Conservation (phyloP, 2,888 invertebrate genomes). For the Tipula lateralis region DNA sequence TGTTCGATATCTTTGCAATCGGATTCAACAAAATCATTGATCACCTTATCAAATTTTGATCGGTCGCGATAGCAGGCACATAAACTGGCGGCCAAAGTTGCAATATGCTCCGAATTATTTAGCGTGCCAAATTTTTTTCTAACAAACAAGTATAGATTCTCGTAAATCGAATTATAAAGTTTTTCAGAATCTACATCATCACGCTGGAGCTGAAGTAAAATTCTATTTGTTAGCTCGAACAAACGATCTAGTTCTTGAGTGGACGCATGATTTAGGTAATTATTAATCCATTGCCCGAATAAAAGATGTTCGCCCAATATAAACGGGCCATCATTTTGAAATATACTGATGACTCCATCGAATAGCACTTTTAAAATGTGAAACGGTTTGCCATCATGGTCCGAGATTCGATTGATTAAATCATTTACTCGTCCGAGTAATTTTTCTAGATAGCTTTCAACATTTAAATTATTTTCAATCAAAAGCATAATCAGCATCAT, state of each 20-base stretch:
- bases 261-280: constrained; percentile 42
- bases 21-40: constrained; percentile 40
- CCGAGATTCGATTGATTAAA: neutral
- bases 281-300: constrained; percentile 45
- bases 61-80: constrained; percentile 37
- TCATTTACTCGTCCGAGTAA: neutral
- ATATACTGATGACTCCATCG: constrained; percentile 41
- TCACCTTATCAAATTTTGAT: constrained; percentile 40
- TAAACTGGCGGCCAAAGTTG: constrained; percentile 42
- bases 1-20: constrained; percentile 37
- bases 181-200: neutral
- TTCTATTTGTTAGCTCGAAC: constrained; percentile 33
- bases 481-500: constrained; percentile 46
- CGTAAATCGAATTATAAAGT: constrained; percentile 41
- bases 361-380: constrained; percentile 42
- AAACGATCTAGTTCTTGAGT: constrained; percentile 45
- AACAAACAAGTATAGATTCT: constrained; percentile 44
- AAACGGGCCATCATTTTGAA: constrained; percentile 42
- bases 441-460: neutral
- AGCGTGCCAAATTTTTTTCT: constrained; percentile 42
- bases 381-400: neutral
- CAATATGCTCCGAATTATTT: neutral
- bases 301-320: constrained; percentile 43
- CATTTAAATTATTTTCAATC: constrained; percentile 40
- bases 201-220: neutral